These are phyloP conservation scores for Prostheceraeus crozeri DNA, from an alignment of 2,888 invertebrate species.

Conservation along the genomic window DNA sequence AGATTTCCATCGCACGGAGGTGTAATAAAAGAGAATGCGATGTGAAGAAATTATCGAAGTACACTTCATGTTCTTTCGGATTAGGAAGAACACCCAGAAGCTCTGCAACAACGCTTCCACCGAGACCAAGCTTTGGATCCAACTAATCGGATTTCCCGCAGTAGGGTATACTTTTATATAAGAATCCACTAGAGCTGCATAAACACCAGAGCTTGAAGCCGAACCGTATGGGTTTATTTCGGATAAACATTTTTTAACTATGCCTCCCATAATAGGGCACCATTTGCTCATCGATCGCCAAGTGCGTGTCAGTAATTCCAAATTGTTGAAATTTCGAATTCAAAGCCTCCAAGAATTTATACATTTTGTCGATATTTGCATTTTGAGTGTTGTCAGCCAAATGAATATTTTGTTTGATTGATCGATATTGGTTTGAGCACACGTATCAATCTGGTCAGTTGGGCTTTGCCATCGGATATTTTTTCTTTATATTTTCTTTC, in stretches of 20 bases:
- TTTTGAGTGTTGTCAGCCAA: constrained; percentile 29
- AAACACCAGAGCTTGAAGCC: constrained; percentile 43
- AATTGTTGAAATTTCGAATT: constrained; percentile 37
- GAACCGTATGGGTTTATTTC: constrained; percentile 43
- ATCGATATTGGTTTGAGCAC: too few relatives aligned
- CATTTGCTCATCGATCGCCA: constrained; percentile 49
- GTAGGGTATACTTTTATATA: constrained; percentile 1
- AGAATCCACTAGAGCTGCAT: constrained; percentile 20
- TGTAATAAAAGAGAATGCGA: constrained; percentile 26
- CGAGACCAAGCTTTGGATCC: neutral
- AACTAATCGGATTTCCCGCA: neutral
- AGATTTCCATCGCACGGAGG: constrained; percentile 20
- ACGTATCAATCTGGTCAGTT: too few relatives aligned
- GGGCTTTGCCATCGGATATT: too few relatives aligned
- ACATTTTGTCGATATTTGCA: constrained; percentile 38
- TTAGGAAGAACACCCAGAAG: neutral
- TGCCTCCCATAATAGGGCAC: constrained; percentile 50
- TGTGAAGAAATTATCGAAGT: constrained; percentile 40
- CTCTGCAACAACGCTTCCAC: neutral
- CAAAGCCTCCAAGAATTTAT: constrained; percentile 34
- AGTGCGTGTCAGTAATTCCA: constrained; percentile 14
- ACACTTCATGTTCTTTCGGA: constrained; percentile 15
- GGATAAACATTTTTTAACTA: constrained; percentile 42
- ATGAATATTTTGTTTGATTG: too few relatives aligned
- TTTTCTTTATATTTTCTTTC: too few relatives aligned